Base-by-base conservation (phyloP, 2,797 vertebrate species). In the Botia almorhae region DNA sequence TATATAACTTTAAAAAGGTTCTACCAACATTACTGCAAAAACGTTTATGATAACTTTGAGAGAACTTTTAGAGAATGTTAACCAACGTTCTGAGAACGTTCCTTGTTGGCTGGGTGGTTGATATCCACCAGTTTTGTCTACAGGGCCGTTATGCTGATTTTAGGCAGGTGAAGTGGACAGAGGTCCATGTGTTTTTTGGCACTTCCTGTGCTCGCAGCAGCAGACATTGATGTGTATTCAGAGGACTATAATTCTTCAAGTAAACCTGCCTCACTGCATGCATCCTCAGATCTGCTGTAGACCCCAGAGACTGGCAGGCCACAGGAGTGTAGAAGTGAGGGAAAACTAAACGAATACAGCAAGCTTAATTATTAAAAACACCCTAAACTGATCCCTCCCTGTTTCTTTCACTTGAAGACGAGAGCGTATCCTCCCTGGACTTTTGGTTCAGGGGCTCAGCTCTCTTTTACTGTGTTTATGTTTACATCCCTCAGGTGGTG, bases 331-430 rank as follows among this genome's bases (percentile, higher is more conserved):
- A 82, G 89, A 81, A 46, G 58, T 81, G 85, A 82, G 68, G 83
- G 84, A 84, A 88, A 78, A 86, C 92, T 92, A 93, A 91, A 93
- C 91, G 92, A 87, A 92, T 88, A 86, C 81, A 88, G 87, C 43
- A 74, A 65, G 83, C 87, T 93, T 94, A 90, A 94, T 93, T 90
- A 93, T 92, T 93, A 88, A 94, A 92, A 87, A 90, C 89, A 89
- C 90, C 91, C 89, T 91, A 90, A 93, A 91, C 78, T 73, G 51
- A 83, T 80, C 78, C 82, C 76, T 78, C 81, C 72, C 71, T 43
- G 39, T 61, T 63, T 67, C 74, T 56, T 81, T 70, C 64, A 72
- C 65, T 70, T 67, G 89, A 90, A 89, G 88, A 90, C 85, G 89
- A 14, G 87, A 91, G 87, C 29, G 74, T 80, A 88, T 90, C 87